A percentile compares a stretch with the other conserved stretches of the same genome.
Evolutionary conservation across 2,113 vertebrate species (phyloP).

Genomic region (Ancistrus triradiatus): DNA sequence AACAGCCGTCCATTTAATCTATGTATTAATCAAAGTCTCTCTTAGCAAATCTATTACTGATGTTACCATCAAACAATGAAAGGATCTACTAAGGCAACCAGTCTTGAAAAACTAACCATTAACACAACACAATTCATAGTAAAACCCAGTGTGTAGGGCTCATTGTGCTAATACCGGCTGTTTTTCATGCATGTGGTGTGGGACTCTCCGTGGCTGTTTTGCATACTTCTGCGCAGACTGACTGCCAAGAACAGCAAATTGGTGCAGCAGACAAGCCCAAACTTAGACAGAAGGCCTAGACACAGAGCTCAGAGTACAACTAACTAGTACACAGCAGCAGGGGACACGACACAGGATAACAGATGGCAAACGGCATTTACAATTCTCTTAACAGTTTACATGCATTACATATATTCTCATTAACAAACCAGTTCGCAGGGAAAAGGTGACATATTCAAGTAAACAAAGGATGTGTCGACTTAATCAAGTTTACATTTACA

Average conservation of each 20-base stretch:
- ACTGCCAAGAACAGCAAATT: constrained; percentile 48
- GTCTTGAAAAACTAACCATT: too few species aligned
- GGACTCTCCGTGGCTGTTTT: constrained; percentile 41
- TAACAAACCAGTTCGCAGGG: not conserved
- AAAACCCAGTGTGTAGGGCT: constrained; percentile 33
- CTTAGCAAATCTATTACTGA: too few species aligned
- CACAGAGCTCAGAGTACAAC: constrained; percentile 16
- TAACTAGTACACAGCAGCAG: constrained; percentile 9
- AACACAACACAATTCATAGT: constrained; percentile 25
- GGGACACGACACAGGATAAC: constrained; percentile 3
- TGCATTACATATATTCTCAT: constrained; percentile 4
- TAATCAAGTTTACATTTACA: too few species aligned
- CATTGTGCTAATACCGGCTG: constrained; percentile 38
- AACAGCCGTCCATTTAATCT: not conserved
- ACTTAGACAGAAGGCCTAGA: constrained; percentile 39
- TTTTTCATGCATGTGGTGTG: constrained; percentile 40
- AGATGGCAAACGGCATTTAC: not conserved
- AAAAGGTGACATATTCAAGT: too few species aligned
- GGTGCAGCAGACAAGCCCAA: constrained; percentile 45
- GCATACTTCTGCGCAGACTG: constrained; percentile 37
- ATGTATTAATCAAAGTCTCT: not conserved
- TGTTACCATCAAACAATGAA: not conserved
- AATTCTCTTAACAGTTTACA: not conserved
- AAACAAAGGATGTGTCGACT: too few species aligned
- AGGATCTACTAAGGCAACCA: not conserved